Evolutionary conservation across 2,888 invertebrate species (phyloP).

Genomic region (Ophion obscuratus): DNA sequence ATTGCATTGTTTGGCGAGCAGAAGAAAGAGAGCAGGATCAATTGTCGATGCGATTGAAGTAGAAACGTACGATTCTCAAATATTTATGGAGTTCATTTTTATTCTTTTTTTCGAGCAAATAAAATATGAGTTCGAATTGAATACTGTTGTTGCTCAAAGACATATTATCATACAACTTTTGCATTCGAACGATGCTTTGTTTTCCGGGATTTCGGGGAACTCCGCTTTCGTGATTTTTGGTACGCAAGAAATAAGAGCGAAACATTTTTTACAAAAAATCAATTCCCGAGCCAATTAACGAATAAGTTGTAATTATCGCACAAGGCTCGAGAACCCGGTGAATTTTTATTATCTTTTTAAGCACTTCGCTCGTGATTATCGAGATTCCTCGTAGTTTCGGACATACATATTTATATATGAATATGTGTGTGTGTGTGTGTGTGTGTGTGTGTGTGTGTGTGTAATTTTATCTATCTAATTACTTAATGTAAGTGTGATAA

Average conservation of each 20-base stretch:
- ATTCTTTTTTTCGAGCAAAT: background rate
- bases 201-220: conserved; percentile 7
- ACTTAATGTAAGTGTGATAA: conserved; percentile 66
- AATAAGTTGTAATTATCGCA: conserved; percentile 8
- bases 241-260: background rate
- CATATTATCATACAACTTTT: background rate
- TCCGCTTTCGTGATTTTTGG: background rate
- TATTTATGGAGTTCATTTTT: background rate
- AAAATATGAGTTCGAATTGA: background rate
- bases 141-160: background rate
- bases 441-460: conserved; percentile 7
- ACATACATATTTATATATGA: conserved; percentile 23
- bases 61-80: background rate
- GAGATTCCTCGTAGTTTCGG: conserved; percentile 65
- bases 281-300: background rate
- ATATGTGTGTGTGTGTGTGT: conserved; percentile 4
- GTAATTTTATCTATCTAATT: conserved; percentile 65
- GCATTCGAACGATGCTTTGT: conserved; percentile 4
- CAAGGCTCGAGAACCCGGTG: conserved; percentile 1
- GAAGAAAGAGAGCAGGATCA: background rate
- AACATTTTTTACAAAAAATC: background rate
- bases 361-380: conserved; percentile 39
- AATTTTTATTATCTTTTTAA: conserved; percentile 30
- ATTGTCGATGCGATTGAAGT: background rate
- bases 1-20: background rate